Conservation (phyloP, 2,113 vertebrate species). For the Coryphaenoides rupestris region DNA sequence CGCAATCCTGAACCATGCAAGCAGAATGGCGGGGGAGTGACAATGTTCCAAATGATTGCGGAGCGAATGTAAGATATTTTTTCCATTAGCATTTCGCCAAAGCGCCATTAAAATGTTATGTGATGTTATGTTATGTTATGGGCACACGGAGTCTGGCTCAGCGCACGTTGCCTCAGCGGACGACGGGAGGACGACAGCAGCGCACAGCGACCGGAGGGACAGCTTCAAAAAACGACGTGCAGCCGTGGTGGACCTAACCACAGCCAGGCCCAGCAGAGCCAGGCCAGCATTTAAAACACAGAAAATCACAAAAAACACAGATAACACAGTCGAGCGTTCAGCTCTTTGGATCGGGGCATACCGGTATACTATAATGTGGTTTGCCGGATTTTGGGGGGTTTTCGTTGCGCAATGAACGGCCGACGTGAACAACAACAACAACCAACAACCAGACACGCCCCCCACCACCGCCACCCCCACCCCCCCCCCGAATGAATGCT, state of each 20-base stretch:
- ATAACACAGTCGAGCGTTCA: no score
- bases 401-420: no score
- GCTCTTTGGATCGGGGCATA: no score
- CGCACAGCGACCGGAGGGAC: slow-evolving; percentile 64
- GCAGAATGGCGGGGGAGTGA: slow-evolving; percentile 44
- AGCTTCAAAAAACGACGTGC: slow-evolving; percentile 77
- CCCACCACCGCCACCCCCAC: no score
- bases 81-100: slow-evolving; percentile 76
- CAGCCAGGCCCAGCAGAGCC: no score
- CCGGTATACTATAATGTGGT: no score
- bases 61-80: slow-evolving; percentile 73
- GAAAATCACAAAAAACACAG: no score
- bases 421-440: slow-evolving; percentile 47
- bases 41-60: slow-evolving; percentile 64
- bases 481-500: no score
- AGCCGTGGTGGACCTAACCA: slow-evolving; percentile 56
- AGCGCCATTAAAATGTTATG: slow-evolving; percentile 76
- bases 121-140: no score
- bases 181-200: slow-evolving; percentile 77
- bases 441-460: no score
- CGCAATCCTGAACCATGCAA: slow-evolving; percentile 31
- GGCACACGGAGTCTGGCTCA: slow-evolving; percentile 71
- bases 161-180: slow-evolving; percentile 72
- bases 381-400: no score
- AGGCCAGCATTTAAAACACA: no score